Evolutionary conservation across 2,888 invertebrate species (phyloP).

Genomic region (Callyntrura sp.): DNA sequence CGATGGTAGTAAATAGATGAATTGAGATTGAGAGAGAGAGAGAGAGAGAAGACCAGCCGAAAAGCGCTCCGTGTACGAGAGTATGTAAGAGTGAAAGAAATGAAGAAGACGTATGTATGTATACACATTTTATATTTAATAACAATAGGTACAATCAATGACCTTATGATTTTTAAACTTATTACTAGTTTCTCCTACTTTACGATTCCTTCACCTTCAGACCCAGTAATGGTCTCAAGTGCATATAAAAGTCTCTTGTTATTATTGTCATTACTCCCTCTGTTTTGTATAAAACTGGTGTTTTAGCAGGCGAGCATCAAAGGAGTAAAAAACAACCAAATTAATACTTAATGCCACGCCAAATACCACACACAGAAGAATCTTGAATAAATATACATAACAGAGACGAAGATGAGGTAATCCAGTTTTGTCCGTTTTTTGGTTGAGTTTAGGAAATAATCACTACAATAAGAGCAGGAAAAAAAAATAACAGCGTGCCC

Average conservation of each 20-base stretch:
- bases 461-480: too few species aligned
- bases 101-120: conserved; percentile 29
- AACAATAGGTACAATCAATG: conserved; percentile 79
- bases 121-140: conserved; percentile 76
- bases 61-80: background rate
- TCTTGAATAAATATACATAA: background rate
- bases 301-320: conserved; percentile 37
- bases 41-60: background rate
- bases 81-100: conserved; percentile 16
- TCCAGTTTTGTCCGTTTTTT: too few species aligned
- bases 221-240: conserved; percentile 76
- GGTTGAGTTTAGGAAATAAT: too few species aligned
- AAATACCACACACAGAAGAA: conserved; percentile 32
- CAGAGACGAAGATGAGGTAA: too few species aligned
- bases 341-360: conserved; percentile 53
- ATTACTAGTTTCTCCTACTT: conserved; percentile 75
- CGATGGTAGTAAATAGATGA: conserved; percentile 39
- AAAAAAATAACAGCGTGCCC: too few species aligned
- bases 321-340: conserved; percentile 35
- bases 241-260: conserved; percentile 70
- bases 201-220: conserved; percentile 75
- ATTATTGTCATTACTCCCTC: conserved; percentile 63
- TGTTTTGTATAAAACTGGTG: conserved; percentile 42
- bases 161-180: conserved; percentile 77
- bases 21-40: conserved; percentile 37